phyloP scores from a whole-genome alignment of 2,888 invertebrate genomes.

The Pycnomerus fuliginosus region DNA sequence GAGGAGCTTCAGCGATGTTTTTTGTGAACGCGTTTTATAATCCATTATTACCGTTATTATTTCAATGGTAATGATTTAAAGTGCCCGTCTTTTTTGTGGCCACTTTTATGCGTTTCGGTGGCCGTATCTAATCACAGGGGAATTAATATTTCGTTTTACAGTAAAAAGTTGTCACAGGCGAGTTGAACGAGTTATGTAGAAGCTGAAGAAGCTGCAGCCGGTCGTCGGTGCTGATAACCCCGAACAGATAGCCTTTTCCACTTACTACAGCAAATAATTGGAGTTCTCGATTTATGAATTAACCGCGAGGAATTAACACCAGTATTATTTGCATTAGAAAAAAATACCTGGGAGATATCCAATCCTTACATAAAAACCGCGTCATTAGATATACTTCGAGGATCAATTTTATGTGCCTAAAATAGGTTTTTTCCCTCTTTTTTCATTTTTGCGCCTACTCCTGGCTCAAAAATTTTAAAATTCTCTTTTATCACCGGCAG shows the following conservation, averaged over 20 bases:
- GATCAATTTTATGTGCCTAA: no score
- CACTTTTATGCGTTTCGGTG: slow-evolving; percentile 5
- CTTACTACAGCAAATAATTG: slow-evolving; percentile 17
- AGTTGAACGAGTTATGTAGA: slow-evolving; percentile 14
- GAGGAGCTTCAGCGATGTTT: no score
- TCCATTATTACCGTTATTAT: slow-evolving; percentile 9
- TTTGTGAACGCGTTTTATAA: slow-evolving; percentile 5
- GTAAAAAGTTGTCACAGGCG: slow-evolving; percentile 15
- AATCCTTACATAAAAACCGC: no score
- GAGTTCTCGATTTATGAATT: no score
- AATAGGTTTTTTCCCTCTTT: no score
- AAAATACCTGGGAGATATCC: no score
- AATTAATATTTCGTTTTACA: slow-evolving; percentile 19
- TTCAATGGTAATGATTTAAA: slow-evolving; percentile 15
- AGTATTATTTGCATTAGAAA: no score
- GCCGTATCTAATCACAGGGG: slow-evolving; percentile 19
- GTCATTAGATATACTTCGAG: no score
- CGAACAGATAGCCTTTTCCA: slow-evolving; percentile 19
- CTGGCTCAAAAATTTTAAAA: no score
- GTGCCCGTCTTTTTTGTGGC: slow-evolving; percentile 3
- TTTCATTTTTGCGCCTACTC: no score
- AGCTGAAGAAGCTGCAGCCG: slow-evolving; percentile 16
- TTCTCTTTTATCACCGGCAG: no score
- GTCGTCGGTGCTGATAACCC: slow-evolving; percentile 19
- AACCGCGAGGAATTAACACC: no score